Conservation (phyloP, 2,888 invertebrate genomes). For the Galerucella pusilla region DNA sequence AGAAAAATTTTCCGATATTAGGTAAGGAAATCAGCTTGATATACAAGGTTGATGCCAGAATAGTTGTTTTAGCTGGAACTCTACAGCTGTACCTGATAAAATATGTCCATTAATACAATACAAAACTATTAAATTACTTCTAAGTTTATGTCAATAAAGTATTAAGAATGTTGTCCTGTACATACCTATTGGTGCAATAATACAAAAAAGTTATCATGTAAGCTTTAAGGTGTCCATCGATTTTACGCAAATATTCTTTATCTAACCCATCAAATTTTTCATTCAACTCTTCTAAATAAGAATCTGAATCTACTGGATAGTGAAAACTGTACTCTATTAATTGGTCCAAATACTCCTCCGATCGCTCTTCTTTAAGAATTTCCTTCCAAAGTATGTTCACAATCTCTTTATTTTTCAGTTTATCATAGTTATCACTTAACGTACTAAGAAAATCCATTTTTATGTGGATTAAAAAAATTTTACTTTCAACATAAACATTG, state of each 20-base stretch:
- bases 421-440: conserved; percentile 38
- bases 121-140: not conserved
- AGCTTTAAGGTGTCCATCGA: conserved; percentile 49
- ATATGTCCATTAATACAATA: not conserved
- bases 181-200: conserved; percentile 44
- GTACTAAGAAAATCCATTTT: conserved; percentile 39
- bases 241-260: conserved; percentile 47
- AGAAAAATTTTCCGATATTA: conserved; percentile 48
- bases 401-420: conserved; percentile 42
- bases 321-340: conserved; percentile 51
- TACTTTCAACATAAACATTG: not conserved
- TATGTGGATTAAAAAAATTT: not conserved
- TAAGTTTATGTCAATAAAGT: not conserved
- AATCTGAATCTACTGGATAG: conserved; percentile 50
- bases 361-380: conserved; percentile 44
- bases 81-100: conserved; percentile 34
- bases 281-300: conserved; percentile 46
- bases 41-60: conserved; percentile 47
- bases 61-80: conserved; percentile 41
- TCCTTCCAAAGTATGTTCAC: conserved; percentile 47
- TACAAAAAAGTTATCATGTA: conserved; percentile 51
- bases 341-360: conserved; percentile 40
- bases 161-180: not conserved
- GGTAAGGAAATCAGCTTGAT: conserved; percentile 47
- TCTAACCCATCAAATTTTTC: conserved; percentile 44